Percentiles rank a stretch among this genome's conserved stretches.
phyloP scores from a whole-genome alignment of 2,888 invertebrate species.

The Papilio protenor region DNA sequence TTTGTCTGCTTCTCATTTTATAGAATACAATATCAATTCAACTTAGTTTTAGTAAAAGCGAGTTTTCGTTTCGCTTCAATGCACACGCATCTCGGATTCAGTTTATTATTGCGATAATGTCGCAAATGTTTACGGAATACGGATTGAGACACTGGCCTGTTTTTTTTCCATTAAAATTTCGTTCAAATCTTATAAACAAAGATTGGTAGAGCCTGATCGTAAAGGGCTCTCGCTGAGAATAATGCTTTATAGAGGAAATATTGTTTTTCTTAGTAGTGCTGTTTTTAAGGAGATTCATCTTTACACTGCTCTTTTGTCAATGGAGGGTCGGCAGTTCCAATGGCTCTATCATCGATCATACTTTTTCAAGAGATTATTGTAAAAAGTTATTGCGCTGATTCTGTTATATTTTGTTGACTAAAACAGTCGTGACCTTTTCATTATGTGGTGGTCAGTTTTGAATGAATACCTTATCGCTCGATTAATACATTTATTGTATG shows the following conservation, averaged over 20 bases:
- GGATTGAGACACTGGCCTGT: conserved; percentile 5
- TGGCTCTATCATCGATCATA: neutral
- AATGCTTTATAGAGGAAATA: neutral
- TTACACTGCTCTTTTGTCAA: neutral
- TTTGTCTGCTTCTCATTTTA: neutral
- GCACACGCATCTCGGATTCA: conserved; percentile 3
- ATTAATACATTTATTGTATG: neutral
- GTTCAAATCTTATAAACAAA: neutral
- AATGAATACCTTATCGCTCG: neutral
- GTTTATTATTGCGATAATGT: conserved; percentile 3
- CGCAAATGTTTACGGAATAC: conserved; percentile 16
- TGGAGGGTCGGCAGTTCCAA: neutral
- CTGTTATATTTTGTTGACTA: neutral
- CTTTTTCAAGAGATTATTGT: neutral
- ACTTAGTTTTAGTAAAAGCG: neutral
- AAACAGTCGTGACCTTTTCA: neutral
- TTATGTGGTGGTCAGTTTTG: neutral
- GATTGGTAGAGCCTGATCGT: neutral
- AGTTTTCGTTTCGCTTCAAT: neutral
- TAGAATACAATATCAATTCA: neutral
- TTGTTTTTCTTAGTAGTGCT: neutral
- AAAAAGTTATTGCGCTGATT: neutral
- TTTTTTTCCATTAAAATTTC: neutral
- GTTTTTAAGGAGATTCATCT: neutral
- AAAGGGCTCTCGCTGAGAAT: neutral